These are phyloP conservation scores for Falco novaeseelandiae DNA, from an alignment of 2,797 vertebrate species.

Conservation along the genomic window DNA sequence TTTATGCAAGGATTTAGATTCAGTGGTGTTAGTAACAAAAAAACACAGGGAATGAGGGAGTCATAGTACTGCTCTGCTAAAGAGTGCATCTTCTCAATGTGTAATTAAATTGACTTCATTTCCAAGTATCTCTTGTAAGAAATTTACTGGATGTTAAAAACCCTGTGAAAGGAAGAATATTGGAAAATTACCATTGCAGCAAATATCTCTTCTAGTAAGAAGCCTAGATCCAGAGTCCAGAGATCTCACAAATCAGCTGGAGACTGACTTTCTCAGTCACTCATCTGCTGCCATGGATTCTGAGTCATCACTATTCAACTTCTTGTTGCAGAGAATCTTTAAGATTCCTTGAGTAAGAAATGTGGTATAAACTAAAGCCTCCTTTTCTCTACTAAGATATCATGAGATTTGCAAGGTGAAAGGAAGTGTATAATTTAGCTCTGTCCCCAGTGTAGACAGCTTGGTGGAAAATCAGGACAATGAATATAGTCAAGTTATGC, in stretches of 20 bases:
- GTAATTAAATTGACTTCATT: background rate
- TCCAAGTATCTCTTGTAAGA: background rate
- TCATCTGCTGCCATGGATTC: background rate
- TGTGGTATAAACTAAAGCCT: background rate
- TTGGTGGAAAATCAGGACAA: slow-evolving; percentile 11
- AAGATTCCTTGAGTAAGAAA: background rate
- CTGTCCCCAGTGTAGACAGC: background rate
- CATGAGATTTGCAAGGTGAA: background rate
- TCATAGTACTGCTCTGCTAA: background rate
- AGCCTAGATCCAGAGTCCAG: background rate
- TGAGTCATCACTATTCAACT: background rate
- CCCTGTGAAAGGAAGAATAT: background rate
- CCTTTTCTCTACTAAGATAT: background rate
- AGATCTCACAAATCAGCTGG: background rate
- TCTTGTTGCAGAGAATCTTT: background rate
- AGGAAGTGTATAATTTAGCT: slow-evolving; percentile 15
- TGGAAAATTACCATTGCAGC: background rate
- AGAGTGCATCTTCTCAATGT: background rate
- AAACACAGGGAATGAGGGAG: background rate
- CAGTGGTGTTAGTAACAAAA: background rate
- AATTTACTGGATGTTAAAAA: background rate
- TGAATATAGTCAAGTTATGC: background rate
- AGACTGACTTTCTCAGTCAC: background rate
- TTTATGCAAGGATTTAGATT: background rate
- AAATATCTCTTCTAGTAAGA: background rate